Evolutionary conservation across 2,113 vertebrate genomes (phyloP).

Genomic region (Zingel zingel): DNA sequence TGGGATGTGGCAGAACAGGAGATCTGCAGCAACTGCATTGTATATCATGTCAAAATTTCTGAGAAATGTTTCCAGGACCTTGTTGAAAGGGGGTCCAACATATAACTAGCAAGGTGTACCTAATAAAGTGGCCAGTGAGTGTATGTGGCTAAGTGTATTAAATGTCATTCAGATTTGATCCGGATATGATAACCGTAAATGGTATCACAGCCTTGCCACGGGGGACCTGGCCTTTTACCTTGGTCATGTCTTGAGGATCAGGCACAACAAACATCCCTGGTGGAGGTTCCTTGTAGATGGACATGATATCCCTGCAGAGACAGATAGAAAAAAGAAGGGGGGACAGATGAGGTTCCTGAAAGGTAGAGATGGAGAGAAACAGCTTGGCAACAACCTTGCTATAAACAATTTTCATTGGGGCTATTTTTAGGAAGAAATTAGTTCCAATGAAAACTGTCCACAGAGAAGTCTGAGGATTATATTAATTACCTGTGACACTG

Average conservation of each 20-base stretch:
- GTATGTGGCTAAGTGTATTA: background rate
- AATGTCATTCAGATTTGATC: background rate
- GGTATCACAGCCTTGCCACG: too few relatives aligned
- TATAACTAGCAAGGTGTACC: too few relatives aligned
- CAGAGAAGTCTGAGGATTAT: background rate
- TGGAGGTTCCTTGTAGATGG: constrained; percentile 98
- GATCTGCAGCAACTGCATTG: too few relatives aligned
- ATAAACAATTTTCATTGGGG: background rate
- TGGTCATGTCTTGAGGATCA: constrained; percentile 99
- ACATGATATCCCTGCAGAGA: constrained; percentile 95
- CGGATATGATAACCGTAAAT: too few relatives aligned
- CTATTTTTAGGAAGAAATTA: background rate
- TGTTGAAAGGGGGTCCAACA: too few relatives aligned
- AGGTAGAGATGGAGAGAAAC: background rate
- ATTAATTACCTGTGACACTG: background rate
- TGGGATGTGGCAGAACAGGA: too few relatives aligned
- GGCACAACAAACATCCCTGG: constrained; percentile 99
- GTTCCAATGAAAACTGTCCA: background rate
- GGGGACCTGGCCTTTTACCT: constrained; percentile 84
- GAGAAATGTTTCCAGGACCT: too few relatives aligned
- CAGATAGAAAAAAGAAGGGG: background rate
- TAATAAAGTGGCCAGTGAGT: too few relatives aligned
- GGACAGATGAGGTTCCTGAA: background rate
- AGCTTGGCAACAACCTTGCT: background rate
- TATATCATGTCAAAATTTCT: too few relatives aligned